phyloP scores from a whole-genome alignment of 2,888 invertebrate species.

The Oeneis ivallda region DNA sequence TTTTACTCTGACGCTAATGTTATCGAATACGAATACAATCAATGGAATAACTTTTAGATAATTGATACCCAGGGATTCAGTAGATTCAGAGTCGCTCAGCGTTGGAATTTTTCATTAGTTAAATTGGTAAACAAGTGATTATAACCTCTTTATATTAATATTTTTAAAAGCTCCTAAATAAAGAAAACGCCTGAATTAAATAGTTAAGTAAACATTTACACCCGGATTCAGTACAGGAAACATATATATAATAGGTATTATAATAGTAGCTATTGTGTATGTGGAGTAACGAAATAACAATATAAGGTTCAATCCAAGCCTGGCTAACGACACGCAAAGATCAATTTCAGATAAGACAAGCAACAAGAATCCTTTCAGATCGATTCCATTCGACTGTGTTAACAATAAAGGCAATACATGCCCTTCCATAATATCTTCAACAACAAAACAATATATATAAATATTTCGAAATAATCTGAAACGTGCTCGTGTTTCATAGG shows the following conservation, averaged over 20 bases:
- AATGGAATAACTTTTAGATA: too few species aligned
- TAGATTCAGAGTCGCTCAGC: too few species aligned
- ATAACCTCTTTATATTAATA: too few species aligned
- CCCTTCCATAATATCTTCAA: neutral
- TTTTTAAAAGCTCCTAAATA: too few species aligned
- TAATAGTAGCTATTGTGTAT: neutral
- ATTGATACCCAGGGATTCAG: too few species aligned
- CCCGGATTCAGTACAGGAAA: neutral
- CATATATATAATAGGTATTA: neutral
- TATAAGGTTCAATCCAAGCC: conserved; percentile 24
- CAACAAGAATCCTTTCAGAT: conserved; percentile 14
- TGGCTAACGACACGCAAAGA: conserved; percentile 43
- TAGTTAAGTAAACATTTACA: too few species aligned
- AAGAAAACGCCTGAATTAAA: too few species aligned
- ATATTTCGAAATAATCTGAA: neutral
- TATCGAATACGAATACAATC: too few species aligned
- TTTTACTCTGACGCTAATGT: too few species aligned
- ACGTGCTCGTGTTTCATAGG: neutral
- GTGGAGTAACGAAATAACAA: conserved; percentile 7
- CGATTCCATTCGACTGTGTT: conserved; percentile 12
- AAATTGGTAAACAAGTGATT: too few species aligned
- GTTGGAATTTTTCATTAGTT: too few species aligned
- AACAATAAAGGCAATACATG: conserved; percentile 5
- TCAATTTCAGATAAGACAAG: conserved; percentile 44
- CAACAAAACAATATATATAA: too few species aligned